Evolutionary conservation across 1,140 invertebrate species (phyloP).

Genomic region (Acromyrmex charruanus): DNA sequence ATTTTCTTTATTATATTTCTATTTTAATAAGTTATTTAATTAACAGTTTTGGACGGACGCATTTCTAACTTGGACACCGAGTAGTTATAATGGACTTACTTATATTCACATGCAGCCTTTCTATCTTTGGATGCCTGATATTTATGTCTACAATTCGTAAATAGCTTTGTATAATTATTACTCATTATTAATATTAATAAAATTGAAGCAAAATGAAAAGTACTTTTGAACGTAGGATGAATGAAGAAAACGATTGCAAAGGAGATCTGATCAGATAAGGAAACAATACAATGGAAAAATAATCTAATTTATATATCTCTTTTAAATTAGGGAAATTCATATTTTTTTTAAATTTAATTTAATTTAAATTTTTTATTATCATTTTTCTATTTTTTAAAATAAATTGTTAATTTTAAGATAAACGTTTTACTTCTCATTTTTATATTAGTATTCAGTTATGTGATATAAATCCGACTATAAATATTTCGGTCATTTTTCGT

Average conservation of each 20-base stretch:
- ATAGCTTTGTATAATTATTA: slow-evolving; percentile 19
- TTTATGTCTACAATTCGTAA: slow-evolving; percentile 87
- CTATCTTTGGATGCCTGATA: slow-evolving; percentile 87
- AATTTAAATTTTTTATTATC: not conserved
- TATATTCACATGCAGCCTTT: slow-evolving; percentile 80
- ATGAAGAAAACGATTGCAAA: not conserved
- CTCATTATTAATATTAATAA: not conserved
- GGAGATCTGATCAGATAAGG: not conserved
- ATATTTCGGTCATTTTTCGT: slow-evolving; percentile 13
- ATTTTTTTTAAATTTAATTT: no score
- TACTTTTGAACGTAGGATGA: not conserved
- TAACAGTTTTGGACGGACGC: slow-evolving; percentile 84
- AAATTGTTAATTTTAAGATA: not conserved
- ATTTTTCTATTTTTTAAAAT: not conserved
- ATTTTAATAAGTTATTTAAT: slow-evolving; percentile 38
- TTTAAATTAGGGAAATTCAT: not conserved
- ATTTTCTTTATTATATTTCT: not conserved
- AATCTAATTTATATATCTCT: not conserved
- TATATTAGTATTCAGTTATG: not conserved
- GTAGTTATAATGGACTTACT: slow-evolving; percentile 83
- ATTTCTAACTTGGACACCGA: slow-evolving; percentile 85
- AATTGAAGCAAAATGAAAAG: not conserved
- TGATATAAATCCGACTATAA: not conserved
- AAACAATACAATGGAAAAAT: not conserved
- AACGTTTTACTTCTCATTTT: not conserved